Conservation (phyloP, 2,113 vertebrate species). For the Tichodroma muraria region DNA sequence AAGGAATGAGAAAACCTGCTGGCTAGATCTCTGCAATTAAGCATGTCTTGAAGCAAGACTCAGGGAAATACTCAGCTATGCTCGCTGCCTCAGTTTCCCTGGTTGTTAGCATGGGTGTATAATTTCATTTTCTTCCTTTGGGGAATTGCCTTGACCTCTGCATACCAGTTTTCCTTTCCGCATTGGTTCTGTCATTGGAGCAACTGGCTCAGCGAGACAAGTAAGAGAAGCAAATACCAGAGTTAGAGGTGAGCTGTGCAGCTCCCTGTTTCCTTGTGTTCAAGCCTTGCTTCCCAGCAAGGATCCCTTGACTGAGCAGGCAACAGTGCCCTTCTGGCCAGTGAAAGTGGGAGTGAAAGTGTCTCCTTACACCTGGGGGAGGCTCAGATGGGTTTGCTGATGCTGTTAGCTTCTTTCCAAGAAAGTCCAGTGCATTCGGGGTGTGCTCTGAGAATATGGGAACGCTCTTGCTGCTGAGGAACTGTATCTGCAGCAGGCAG, state of each 20-base stretch:
- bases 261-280: not conserved
- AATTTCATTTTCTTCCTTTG: not conserved
- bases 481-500: not conserved
- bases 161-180: not conserved
- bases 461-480: not conserved
- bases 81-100: not conserved
- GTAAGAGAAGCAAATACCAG: not conserved
- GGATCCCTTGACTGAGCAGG: not conserved
- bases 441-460: not conserved
- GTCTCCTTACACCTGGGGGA: not conserved
- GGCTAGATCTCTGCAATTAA: not conserved
- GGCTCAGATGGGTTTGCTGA: not conserved
- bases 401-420: not conserved
- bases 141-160: not conserved
- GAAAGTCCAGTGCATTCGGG: fast-evolving
- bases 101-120: not conserved
- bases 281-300: not conserved
- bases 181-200: not conserved
- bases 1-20: conserved; percentile 4
- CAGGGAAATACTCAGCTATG: not conserved
- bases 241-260: not conserved
- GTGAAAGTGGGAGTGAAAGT: too few species aligned
- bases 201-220: not conserved
- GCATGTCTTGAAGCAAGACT: not conserved
- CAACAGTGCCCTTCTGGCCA: not conserved